Evolutionary conservation across 2,113 vertebrate genomes (phyloP).

Genomic region (Paramormyrops kingsleyae): DNA sequence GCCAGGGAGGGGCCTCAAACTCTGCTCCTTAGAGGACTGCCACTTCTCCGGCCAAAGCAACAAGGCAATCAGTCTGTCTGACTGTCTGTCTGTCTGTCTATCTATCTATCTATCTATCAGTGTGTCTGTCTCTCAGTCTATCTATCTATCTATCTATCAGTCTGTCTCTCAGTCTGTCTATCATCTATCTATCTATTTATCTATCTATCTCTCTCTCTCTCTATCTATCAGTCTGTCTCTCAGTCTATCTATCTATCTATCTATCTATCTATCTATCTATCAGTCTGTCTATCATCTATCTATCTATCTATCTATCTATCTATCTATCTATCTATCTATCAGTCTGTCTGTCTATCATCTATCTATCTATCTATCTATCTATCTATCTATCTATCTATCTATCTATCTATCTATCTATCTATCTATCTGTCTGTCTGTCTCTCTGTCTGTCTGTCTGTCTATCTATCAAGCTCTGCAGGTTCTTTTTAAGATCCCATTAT

Average conservation of each 20-base stretch:
- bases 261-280: too few species aligned
- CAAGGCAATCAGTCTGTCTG: neutral
- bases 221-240: neutral
- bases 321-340: too few species aligned
- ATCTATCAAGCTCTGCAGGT: neutral
- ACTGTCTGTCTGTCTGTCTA: neutral
- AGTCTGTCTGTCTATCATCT: too few species aligned
- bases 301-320: too few species aligned
- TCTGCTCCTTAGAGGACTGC: neutral
- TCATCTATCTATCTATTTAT: neutral
- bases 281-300: neutral
- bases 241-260: neutral
- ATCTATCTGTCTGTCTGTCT: neutral
- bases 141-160: too few species aligned
- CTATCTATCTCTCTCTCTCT: neutral
- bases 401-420: neutral
- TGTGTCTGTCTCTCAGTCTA: too few species aligned
- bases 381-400: neutral
- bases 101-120: too few species aligned
- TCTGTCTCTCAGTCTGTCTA: neutral
- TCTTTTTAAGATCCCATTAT: neutral
- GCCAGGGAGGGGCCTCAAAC: neutral
- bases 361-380: neutral
- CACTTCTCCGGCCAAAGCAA: neutral
- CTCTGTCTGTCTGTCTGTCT: neutral